Percentiles rank a stretch among this genome's conserved stretches.
Evolutionary conservation across 2,113 vertebrate species (phyloP).

Genomic region (Promerops cafer): DNA sequence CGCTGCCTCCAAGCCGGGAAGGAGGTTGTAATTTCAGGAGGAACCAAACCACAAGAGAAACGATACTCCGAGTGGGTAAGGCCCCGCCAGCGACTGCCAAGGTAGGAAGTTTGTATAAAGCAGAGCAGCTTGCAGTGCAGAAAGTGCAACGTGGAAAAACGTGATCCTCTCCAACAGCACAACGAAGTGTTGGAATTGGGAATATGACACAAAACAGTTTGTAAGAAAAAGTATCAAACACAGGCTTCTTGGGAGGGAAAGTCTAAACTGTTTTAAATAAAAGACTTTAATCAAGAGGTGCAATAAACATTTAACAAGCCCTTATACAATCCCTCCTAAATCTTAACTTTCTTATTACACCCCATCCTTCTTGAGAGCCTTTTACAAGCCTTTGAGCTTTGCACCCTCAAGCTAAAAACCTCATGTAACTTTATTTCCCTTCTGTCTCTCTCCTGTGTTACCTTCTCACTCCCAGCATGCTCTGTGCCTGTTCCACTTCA

Average conservation of each 20-base stretch:
- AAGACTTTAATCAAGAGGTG: neutral
- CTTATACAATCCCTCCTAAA: constrained; percentile 9
- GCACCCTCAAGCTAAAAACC: neutral
- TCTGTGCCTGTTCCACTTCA: neutral
- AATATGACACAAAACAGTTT: neutral
- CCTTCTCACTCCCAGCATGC: neutral
- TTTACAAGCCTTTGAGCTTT: neutral
- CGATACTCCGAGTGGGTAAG: neutral
- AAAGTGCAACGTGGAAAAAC: neutral
- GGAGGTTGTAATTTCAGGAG: neutral
- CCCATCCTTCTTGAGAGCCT: neutral
- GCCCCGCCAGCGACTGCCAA: neutral
- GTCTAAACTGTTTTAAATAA: neutral
- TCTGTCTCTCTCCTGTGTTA: neutral
- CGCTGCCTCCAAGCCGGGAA: neutral
- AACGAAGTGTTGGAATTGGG: neutral
- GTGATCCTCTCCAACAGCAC: neutral
- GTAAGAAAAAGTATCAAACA: neutral
- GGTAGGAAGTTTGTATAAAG: neutral
- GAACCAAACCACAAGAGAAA: neutral
- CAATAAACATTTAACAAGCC: constrained; percentile 26
- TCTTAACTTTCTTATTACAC: neutral
- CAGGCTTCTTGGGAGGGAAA: constrained; percentile 4
- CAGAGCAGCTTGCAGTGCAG: neutral
- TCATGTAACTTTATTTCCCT: neutral